Evolutionary conservation across 2,113 vertebrate genomes (phyloP), one percentile per base, ranked within the genome.

Genomic region (Caranx ignobilis): DNA sequence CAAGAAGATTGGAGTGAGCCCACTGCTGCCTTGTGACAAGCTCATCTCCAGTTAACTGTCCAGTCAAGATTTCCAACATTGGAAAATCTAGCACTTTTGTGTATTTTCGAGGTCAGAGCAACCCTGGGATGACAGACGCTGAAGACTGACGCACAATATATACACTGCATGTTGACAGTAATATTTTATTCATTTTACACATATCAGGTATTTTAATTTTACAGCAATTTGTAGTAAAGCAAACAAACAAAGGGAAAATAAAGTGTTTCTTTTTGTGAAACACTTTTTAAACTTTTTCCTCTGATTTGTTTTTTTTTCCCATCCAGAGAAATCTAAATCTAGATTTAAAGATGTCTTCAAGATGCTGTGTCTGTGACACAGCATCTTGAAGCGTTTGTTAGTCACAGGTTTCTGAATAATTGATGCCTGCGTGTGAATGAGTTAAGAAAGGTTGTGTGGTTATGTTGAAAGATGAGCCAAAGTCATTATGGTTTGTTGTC

Each of bases 1-100:
- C 2, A 84, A 77, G 57, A 87, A 10, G 12, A 60, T 94, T 2
- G 90, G 87, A 0, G 93, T 92, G n/a, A 85, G 12, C 39, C 68
- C 64, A 0, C 87, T 93, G 54, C 76, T 95, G 77, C 93, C 94
- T 0, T 89, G 81, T 34, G 77, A 94, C 74, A 88, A 83, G 16
- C 34, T 91, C 18, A 3, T 94, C 76, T 64, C 90, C 4, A 21
- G 55, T 4, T 92, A 91, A 81, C 8, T 12, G 6, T 64, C 61
- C 54, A 13, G 41, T 61, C 21, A 1, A 3, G 13, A 54, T 31
- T 9, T 15, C 54, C 57, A 54, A 1, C 74, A 2, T 1, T 67
- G 35, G 18, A 59, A 70, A 63, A 41, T 37, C 2, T 32, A 50
- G 11, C 31, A 7, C n/a, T 21, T 55, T 8, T 10, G 47, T 31